phyloP scores from a whole-genome alignment of 2,113 vertebrate species.

The Raphicerus campestris region DNA sequence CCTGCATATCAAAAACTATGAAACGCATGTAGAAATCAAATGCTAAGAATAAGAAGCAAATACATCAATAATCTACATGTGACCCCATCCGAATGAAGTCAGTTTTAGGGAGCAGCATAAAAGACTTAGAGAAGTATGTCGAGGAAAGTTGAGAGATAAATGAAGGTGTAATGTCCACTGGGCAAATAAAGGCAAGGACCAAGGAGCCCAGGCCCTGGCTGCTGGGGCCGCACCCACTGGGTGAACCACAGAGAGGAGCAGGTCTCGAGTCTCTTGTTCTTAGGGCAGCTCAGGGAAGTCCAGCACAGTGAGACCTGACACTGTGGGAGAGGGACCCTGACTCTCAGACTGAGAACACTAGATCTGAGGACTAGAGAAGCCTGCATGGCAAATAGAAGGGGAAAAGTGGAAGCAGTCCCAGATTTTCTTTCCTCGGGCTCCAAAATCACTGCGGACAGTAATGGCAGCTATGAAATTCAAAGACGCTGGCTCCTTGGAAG shows the following conservation, averaged over 20 bases:
- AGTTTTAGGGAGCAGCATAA: not conserved
- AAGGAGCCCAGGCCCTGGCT: not conserved
- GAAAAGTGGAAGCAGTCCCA: not conserved
- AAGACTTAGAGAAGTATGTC: not conserved
- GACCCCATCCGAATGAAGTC: not conserved
- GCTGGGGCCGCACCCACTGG: not conserved
- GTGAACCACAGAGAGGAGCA: not conserved
- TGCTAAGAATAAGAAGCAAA: not conserved
- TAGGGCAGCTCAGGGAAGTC: too few relatives aligned
- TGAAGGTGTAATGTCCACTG: not conserved
- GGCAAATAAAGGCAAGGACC: not conserved
- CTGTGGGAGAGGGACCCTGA: not conserved
- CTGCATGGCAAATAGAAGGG: not conserved
- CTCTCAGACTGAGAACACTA: not conserved
- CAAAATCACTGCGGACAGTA: accelerated
- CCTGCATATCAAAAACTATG: not conserved
- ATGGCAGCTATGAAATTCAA: not conserved
- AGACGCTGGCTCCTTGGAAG: not conserved
- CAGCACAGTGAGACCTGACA: not conserved
- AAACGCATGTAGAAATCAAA: not conserved
- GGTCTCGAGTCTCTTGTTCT: not conserved
- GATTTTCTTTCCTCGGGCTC: not conserved
- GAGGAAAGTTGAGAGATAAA: not conserved
- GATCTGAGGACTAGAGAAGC: not conserved
- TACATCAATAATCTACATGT: not conserved